These are phyloP conservation scores for Anhinga anhinga DNA, from an alignment of 2,113 vertebrate genomes.

Conservation along the genomic window DNA sequence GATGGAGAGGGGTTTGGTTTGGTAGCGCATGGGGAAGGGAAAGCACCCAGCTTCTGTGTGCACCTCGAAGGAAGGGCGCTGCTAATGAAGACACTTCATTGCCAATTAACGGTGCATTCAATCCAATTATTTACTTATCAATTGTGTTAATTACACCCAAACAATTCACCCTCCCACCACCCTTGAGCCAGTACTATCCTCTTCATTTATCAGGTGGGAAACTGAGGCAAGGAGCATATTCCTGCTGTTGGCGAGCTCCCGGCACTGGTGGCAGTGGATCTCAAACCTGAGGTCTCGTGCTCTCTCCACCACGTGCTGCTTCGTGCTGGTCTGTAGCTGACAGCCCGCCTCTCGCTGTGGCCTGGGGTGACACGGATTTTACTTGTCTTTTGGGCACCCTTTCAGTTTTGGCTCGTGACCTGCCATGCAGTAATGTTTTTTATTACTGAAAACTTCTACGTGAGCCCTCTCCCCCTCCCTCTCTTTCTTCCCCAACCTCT, in stretches of 20 bases:
- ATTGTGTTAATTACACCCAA: not conserved
- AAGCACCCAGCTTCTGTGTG: not conserved
- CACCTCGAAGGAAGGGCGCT: not conserved
- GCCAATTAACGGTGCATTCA: not conserved
- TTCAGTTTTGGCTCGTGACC: not conserved
- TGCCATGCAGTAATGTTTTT: not conserved
- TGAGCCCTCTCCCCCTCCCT: not conserved
- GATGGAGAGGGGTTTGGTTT: not conserved
- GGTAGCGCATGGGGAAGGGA: not conserved
- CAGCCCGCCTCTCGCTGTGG: not conserved
- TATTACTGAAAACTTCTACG: not conserved
- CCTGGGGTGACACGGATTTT: not conserved
- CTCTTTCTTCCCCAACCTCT: not conserved
- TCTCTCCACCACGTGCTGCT: accelerated
- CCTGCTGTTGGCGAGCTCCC: not conserved
- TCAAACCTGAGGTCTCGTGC: not conserved
- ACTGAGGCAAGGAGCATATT: not conserved
- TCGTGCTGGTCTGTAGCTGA: not conserved
- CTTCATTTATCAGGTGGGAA: not conserved
- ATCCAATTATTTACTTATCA: not conserved
- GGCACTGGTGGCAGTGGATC: accelerated
- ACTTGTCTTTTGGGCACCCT: not conserved
- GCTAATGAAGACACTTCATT: not conserved
- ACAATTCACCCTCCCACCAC: accelerated
- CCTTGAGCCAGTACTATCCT: accelerated